Conservation (phyloP, 2,797 vertebrate species). For the Perodicticus potto region DNA sequence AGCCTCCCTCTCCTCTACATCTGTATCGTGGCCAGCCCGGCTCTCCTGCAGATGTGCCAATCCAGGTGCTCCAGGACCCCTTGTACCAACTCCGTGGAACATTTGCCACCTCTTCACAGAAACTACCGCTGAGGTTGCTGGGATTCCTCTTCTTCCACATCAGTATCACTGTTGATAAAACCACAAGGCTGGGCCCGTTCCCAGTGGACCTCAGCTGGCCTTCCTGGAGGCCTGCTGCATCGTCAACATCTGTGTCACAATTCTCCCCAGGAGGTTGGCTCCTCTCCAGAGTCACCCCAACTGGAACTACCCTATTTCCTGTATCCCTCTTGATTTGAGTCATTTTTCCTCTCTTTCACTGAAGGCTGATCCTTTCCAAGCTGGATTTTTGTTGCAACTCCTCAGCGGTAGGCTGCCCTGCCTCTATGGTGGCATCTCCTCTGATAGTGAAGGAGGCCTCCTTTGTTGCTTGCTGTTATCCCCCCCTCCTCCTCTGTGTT, state of each 20-base stretch:
- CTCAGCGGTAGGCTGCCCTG: background rate
- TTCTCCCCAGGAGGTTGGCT: conserved; percentile 29
- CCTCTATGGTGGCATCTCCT: background rate
- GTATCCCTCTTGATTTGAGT: background rate
- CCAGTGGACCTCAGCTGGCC: background rate
- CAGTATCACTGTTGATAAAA: conserved; percentile 66
- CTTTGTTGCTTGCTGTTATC: background rate
- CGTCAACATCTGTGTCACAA: conserved; percentile 76
- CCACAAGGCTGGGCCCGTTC: conserved; percentile 9
- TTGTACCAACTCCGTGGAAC: background rate
- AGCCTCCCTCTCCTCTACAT: background rate
- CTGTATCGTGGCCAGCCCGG: conserved; percentile 5
- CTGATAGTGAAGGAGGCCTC: background rate
- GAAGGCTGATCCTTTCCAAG: conserved; percentile 8
- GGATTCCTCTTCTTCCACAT: conserved; percentile 72
- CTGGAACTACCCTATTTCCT: background rate
- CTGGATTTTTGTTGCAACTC: background rate
- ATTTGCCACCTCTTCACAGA: conserved; percentile 12
- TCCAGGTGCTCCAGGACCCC: background rate
- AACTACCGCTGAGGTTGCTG: conserved; percentile 25
- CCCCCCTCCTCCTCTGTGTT: conserved; percentile 90
- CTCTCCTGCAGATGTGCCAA: background rate
- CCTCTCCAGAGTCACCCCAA: conserved; percentile 3
- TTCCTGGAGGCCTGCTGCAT: background rate
- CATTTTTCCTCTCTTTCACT: conserved; percentile 4